Percentiles rank a stretch among this genome's conserved stretches.
phyloP scores from a whole-genome alignment of 2,113 vertebrate genomes.

The Mirza zaza region DNA sequence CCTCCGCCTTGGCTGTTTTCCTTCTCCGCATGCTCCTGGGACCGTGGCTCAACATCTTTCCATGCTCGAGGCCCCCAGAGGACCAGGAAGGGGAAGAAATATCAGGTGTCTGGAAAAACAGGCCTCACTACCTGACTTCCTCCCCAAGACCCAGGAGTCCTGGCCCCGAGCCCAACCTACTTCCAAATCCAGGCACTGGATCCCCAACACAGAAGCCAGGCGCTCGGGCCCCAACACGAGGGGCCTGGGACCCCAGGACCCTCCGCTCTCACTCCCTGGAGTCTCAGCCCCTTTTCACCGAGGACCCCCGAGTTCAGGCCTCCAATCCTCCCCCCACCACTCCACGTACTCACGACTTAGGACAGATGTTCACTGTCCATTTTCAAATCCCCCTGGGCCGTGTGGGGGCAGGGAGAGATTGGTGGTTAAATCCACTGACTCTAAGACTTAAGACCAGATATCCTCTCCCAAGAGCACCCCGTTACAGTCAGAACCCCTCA shows the following conservation, averaged over 20 bases:
- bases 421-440: conserved; percentile 56
- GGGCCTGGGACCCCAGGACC: background rate
- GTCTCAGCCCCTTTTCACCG: background rate
- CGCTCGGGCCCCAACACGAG: background rate
- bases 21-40: conserved; percentile 56
- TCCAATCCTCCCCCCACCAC: background rate
- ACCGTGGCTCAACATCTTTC: conserved; percentile 59
- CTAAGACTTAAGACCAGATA: conserved; percentile 62
- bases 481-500: background rate
- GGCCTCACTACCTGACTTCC: conserved; percentile 47
- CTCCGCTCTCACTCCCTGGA: background rate
- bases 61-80: conserved; percentile 42
- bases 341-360: background rate
- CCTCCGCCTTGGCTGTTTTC: conserved; percentile 57
- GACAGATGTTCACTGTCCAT: conserved; percentile 55
- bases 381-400: conserved; percentile 62
- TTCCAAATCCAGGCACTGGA: background rate
- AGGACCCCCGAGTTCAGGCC: background rate
- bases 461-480: conserved; percentile 2
- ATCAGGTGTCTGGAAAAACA: conserved; percentile 69
- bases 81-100: conserved; percentile 52
- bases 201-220: background rate
- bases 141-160: background rate
- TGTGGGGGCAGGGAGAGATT: conserved; percentile 4
- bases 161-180: background rate